A percentile compares a stretch with the other conserved stretches of the same genome.
phyloP scores from a whole-genome alignment of 2,888 invertebrate genomes.

The Microctonus hyperodae region DNA sequence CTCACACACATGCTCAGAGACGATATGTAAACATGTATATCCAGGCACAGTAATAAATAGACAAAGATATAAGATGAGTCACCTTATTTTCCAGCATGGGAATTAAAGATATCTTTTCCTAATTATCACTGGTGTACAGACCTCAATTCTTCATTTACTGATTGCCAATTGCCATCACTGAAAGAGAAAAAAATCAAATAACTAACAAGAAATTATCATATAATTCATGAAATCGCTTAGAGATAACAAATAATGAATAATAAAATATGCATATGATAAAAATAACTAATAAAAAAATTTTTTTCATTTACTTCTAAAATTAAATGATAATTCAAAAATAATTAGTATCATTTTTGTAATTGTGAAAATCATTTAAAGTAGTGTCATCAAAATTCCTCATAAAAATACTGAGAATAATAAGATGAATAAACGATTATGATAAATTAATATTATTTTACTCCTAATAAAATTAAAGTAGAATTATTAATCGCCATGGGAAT shows the following conservation, averaged over 20 bases:
- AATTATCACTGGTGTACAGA: background rate
- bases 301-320: no score
- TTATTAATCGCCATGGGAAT: background rate
- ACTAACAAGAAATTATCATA: background rate
- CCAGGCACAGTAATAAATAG: no score
- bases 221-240: background rate
- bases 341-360: no score
- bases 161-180: background rate
- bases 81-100: constrained; percentile 38
- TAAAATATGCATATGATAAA: background rate
- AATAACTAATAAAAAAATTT: no score
- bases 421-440: background rate
- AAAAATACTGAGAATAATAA: background rate
- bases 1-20: no score
- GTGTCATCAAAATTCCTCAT: no score
- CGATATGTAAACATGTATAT: no score
- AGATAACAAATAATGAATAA: background rate
- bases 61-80: background rate
- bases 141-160: background rate
- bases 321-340: no score
- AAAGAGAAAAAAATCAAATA: background rate
- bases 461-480: background rate
- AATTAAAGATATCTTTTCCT: constrained; percentile 11
- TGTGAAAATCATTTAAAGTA: no score
- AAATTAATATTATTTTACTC: background rate